Evolutionary conservation across 2,888 invertebrate genomes (phyloP), one percentile per base, ranked within the genome.

Genomic region (Salpingus planirostris): DNA sequence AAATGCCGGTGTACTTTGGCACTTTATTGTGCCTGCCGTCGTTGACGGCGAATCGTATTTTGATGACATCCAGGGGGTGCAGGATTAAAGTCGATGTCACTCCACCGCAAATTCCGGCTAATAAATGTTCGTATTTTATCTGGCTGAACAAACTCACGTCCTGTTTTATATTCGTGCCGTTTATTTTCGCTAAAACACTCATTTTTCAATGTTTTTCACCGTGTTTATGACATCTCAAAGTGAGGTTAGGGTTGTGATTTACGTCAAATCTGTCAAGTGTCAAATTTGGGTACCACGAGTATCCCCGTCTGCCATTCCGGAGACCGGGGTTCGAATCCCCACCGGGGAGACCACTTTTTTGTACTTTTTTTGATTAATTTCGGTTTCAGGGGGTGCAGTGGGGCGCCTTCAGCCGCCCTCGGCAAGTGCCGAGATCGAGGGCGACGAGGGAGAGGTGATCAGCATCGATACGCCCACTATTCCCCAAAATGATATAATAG

Each of bases 31-130:
- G 46, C 48, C 81, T 72, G 27, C 96, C 96, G 73, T 97, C 96
- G 66, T 91, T 90, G 1, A 95, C 96, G 80, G 96, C 96, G 69
- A 97, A 96, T 64, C 98, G 75, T 50, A 98, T 90, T 76, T 98
- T 98, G 46, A 99, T 83, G 51, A 99, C 78, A 71, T 99, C 98
- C 62, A 99, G 69, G 21, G 98, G 98, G 69, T 95, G 95, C 45
- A 98, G 68, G 54, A 90, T 78, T 31, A 96, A 66, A 4, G 97
- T 97, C 21, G 97, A 91, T 13, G 86, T 80, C 11, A 93, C 86
- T 42, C 98, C 98, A 49, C 97, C 98, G 43, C 88, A 84, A 52
- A 96, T 76, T 31, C 98, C 98, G 55, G 96, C 97, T 49, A 93
- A 73, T 62, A 97, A 73, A 71, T 97, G 92, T 66, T 97, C 95